Evolutionary conservation across 23 tunicate species (phyloP), one percentile per base, ranked within the genome.

Genomic region (Phallusia fumigata): DNA sequence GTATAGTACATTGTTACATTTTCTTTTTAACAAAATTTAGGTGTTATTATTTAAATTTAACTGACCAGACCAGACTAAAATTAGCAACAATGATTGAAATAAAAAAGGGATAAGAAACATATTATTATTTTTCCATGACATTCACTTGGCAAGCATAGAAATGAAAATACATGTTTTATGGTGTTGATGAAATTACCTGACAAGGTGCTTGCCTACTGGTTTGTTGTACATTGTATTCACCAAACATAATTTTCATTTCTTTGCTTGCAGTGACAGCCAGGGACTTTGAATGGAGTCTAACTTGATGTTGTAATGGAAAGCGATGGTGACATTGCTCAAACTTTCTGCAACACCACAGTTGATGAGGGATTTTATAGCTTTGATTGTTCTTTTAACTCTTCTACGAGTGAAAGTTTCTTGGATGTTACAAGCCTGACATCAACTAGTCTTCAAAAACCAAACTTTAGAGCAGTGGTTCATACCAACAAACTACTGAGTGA

Each of bases 291-390:
- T 58, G 69, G 69, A 58, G 69, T 13, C 28, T 16, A 58, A 22
- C 69, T 58, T 58, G 26, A 58, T 24, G 69, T 58, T 58, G 69
- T 58, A 58, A 58, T 58, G 69, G 69, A 58, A 58, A 58, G 69
- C 28, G 69, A 58, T 58, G 69, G 69, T 58, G 69, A 58, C 69
- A 16, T 58, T 58, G 69, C 69, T 58, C 69, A 58, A 24, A 58
- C 69, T 24, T 24, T 3, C 16, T 21, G 69, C 28, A 16, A 58
- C 69, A 58, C 69, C 26, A 58, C 69, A 58, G 13, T 58, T 21
- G 69, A 58, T 24, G 69, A 58, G 13, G 69, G 69, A 58, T 58
- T 58, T 58, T 58, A 58, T 16, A 58, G 69, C 28, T 58, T 58
- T 13, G 69, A 58, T 58, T 58, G 69, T 13, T 58, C 69, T 58